A percentile compares a stretch with the other conserved stretches of the same genome.
These are phyloP conservation scores for Echinarachnius parma DNA, from an alignment of 53 echinoderm and acorn worm genomes.

Conservation along the genomic window DNA sequence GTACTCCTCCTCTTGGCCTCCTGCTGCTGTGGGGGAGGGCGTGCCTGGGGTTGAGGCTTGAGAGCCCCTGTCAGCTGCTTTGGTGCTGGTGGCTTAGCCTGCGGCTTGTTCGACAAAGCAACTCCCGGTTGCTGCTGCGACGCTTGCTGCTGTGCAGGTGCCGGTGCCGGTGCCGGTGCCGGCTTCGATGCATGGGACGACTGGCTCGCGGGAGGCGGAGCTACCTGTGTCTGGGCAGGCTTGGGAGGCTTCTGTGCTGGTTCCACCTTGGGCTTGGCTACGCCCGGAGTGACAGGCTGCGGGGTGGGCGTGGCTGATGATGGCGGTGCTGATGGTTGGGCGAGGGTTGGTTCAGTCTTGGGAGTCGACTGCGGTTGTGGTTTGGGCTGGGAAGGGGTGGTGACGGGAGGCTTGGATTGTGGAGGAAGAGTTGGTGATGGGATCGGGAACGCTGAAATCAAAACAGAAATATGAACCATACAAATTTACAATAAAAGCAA, in stretches of 20 bases:
- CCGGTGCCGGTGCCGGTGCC: conserved; percentile 1
- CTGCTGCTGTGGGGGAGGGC: not conserved
- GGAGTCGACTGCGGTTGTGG: no score
- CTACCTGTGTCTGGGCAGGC: conserved; percentile 16
- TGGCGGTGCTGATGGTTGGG: conserved; percentile 5
- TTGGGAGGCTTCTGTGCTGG: conserved; percentile 29
- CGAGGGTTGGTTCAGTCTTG: not conserved
- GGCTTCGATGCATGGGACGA: conserved; percentile 3
- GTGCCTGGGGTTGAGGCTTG: not conserved
- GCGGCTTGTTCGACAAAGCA: not conserved
- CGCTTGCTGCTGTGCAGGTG: not conserved
- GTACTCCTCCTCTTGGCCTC: not conserved
- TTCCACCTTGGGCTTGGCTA: conserved; percentile 25
- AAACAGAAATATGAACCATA: not conserved
- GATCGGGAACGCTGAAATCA: conserved; percentile 21
- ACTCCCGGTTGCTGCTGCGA: not conserved
- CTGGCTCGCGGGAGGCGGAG: conserved; percentile 33
- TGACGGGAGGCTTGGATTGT: conserved; percentile 26
- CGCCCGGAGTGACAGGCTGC: conserved; percentile 46
- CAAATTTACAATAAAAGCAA: no score
- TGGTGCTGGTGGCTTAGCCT: conserved; percentile 6
- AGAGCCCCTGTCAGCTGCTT: conserved; percentile 1
- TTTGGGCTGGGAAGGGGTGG: conserved; percentile 8
- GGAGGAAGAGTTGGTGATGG: conserved; percentile 54
- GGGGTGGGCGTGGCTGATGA: conserved; percentile 7